A percentile compares a stretch with the other conserved stretches of the same genome.
Evolutionary conservation across 2,113 vertebrate genomes (phyloP).

Genomic region (Platichthys stellatus): DNA sequence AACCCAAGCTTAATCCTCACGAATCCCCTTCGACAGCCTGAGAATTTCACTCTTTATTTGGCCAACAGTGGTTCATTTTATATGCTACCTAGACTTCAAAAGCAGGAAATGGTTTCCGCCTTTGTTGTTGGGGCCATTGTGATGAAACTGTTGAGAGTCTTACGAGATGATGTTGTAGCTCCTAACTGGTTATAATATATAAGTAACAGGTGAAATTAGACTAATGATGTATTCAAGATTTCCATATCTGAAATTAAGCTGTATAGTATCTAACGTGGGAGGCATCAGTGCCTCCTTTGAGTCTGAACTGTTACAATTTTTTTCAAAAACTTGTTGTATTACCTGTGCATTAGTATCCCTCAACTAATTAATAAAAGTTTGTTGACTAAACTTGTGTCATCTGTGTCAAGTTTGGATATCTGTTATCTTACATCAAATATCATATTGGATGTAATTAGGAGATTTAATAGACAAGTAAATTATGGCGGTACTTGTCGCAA

Average conservation of each 20-base stretch:
- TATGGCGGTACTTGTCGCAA: too few species aligned
- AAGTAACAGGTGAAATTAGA: constrained; percentile 68
- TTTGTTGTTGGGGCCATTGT: constrained; percentile 49
- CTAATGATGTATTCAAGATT: constrained; percentile 71
- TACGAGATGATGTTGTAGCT: constrained; percentile 70
- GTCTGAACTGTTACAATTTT: constrained; percentile 79
- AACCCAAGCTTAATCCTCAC: constrained; percentile 63
- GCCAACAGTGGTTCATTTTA: constrained; percentile 64
- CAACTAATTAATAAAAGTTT: constrained; percentile 85
- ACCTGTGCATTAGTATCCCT: constrained; percentile 84
- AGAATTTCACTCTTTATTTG: constrained; percentile 61
- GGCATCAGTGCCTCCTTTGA: constrained; percentile 63
- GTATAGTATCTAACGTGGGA: constrained; percentile 76
- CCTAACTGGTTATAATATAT: constrained; percentile 66
- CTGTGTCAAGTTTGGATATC: not conserved
- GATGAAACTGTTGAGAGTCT: constrained; percentile 60
- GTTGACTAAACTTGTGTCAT: constrained; percentile 75
- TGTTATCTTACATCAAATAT: not conserved
- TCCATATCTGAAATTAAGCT: constrained; percentile 76
- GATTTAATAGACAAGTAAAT: too few species aligned
- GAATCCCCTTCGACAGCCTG: constrained; percentile 53
- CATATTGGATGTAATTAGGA: not conserved
- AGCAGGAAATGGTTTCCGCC: constrained; percentile 54
- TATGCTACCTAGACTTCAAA: constrained; percentile 67
- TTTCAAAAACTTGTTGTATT: constrained; percentile 82